phyloP scores from a whole-genome alignment of 2,888 invertebrate genomes.

The Acleris emargana region DNA sequence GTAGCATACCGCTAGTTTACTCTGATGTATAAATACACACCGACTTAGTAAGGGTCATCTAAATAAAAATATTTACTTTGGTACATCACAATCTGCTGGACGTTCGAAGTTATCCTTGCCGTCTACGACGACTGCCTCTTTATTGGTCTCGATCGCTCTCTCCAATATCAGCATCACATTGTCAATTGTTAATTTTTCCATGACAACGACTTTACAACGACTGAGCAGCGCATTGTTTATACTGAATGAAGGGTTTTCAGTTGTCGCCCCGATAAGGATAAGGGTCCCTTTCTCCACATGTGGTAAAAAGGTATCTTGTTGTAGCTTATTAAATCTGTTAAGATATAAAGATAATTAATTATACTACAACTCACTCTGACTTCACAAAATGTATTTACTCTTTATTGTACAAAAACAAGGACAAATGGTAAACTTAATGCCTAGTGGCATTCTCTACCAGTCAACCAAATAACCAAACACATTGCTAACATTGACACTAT shows the following conservation, averaged over 20 bases:
- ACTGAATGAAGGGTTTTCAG: constrained; percentile 94
- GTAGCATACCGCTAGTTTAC: too few relatives aligned
- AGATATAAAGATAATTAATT: neutral
- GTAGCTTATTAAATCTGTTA: constrained; percentile 90
- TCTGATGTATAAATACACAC: neutral
- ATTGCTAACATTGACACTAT: neutral
- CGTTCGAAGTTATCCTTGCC: constrained; percentile 44
- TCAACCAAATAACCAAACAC: neutral
- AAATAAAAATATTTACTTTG: constrained; percentile 49
- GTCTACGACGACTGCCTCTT: constrained; percentile 57
- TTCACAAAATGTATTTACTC: too few relatives aligned
- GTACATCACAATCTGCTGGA: constrained; percentile 43
- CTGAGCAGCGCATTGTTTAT: constrained; percentile 91
- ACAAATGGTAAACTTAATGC: too few relatives aligned
- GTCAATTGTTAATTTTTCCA: constrained; percentile 86
- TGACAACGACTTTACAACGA: constrained; percentile 89
- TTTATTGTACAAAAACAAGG: too few relatives aligned
- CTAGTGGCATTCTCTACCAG: too few relatives aligned
- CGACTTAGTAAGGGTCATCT: too few relatives aligned
- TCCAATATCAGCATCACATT: constrained; percentile 85
- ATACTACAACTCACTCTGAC: too few relatives aligned
- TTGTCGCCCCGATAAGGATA: constrained; percentile 91
- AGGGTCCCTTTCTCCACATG: constrained; percentile 92
- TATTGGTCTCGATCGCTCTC: constrained; percentile 75
- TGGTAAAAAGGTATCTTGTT: constrained; percentile 92